Percentiles rank a stretch among this genome's conserved stretches.
These are phyloP conservation scores for Hyperopisus bebe DNA, from an alignment of 2,113 vertebrate genomes.

Conservation along the genomic window DNA sequence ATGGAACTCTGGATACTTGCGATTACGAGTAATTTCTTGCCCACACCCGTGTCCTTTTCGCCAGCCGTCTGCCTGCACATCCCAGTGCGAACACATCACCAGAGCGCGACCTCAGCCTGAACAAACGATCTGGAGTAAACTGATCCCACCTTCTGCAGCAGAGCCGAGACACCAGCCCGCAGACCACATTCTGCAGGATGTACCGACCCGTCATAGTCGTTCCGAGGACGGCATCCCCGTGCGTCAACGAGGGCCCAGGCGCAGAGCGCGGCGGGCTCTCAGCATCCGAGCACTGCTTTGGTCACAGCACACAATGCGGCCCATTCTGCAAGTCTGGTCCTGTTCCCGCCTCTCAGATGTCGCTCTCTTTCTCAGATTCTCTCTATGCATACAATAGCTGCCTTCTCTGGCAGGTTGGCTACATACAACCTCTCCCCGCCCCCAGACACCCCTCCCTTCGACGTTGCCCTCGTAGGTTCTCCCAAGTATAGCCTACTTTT, in stretches of 20 bases:
- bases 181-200: neutral
- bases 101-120: neutral
- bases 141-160: neutral
- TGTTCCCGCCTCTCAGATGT: slow-evolving; percentile 15
- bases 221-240: neutral
- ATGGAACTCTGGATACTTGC: neutral
- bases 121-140: neutral
- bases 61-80: neutral
- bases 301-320: neutral
- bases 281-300: neutral
- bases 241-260: neutral
- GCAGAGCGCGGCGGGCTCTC: neutral
- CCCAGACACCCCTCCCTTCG: neutral
- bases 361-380: slow-evolving; percentile 18
- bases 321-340: slow-evolving; percentile 6
- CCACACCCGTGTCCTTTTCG: neutral
- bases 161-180: neutral
- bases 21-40: neutral
- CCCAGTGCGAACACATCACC: neutral
- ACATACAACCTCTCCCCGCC: neutral
- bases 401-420: slow-evolving; percentile 11
- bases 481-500: slow-evolving; percentile 7
- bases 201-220: neutral
- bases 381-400: slow-evolving; percentile 14
- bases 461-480: neutral